These are phyloP conservation scores for Mya arenaria DNA, from an alignment of 1,140 invertebrate genomes.

Conservation along the genomic window DNA sequence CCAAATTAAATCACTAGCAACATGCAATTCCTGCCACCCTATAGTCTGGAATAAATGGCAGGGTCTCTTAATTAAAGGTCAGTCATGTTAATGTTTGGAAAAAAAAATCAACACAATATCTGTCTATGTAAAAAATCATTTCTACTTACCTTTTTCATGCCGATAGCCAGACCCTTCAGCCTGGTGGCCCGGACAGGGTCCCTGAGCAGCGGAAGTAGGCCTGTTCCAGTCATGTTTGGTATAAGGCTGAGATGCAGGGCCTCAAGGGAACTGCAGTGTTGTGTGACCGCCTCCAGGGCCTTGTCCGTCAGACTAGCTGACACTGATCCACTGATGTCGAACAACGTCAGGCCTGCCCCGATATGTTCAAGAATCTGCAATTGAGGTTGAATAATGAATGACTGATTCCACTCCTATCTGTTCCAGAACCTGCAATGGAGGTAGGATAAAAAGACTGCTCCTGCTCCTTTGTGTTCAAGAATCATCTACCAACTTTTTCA, in stretches of 20 bases:
- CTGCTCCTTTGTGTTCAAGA: too few relatives aligned
- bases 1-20: too few relatives aligned
- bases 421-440: constrained; percentile 25
- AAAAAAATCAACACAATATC: too few relatives aligned
- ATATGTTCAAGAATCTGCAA: constrained; percentile 71
- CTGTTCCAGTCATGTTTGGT: constrained; percentile 62
- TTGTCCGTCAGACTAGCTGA: constrained; percentile 66
- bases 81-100: too few relatives aligned
- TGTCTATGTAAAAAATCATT: too few relatives aligned
- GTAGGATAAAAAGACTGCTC: too few relatives aligned
- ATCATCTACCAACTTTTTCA: too few relatives aligned
- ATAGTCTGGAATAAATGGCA: too few relatives aligned
- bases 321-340: constrained; percentile 74
- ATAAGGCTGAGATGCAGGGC: constrained; percentile 70
- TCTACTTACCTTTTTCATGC: constrained; percentile 73
- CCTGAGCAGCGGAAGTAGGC: constrained; percentile 69
- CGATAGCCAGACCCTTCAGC: constrained; percentile 67
- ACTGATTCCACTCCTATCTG: too few relatives aligned
- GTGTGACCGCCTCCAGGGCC: constrained; percentile 66
- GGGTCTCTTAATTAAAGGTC: too few relatives aligned
- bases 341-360: constrained; percentile 59
- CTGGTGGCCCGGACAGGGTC: constrained; percentile 62
- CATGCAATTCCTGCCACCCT: too few relatives aligned
- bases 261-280: constrained; percentile 71
- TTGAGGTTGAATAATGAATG: too few relatives aligned